A percentile compares a stretch with the other conserved stretches of the same genome.
Conservation (phyloP, 2,888 invertebrate species). For the Crematogaster levior region DNA sequence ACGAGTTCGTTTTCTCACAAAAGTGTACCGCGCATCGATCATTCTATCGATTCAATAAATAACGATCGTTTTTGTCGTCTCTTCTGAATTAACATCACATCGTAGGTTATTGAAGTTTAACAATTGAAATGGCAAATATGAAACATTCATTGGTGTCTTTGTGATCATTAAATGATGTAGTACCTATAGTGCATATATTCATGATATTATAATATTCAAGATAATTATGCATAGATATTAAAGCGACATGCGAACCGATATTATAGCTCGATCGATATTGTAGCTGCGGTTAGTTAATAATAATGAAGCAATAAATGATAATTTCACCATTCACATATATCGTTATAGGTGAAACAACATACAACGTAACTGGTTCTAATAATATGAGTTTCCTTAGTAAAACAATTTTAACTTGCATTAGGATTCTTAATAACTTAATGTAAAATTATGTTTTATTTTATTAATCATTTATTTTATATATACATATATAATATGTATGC, state of each 20-base stretch:
- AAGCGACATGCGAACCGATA: conserved; percentile 14
- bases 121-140: conserved; percentile 28
- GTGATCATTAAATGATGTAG: conserved; percentile 25
- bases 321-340: not conserved
- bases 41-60: not conserved
- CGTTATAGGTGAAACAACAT: not conserved
- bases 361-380: not conserved
- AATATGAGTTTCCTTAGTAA: not conserved
- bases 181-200: conserved; percentile 10
- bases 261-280: conserved; percentile 2
- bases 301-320: conserved; percentile 18
- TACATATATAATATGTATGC: too few relatives aligned
- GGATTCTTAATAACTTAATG: not conserved
- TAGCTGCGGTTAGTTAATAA: not conserved
- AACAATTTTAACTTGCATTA: not conserved
- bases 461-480: not conserved
- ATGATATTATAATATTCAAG: conserved; percentile 23
- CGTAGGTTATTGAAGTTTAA: conserved; percentile 17
- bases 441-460: not conserved
- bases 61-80: not conserved
- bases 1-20: not conserved
- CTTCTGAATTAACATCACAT: not conserved
- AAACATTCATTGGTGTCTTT: conserved; percentile 18
- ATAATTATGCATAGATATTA: conserved; percentile 30
- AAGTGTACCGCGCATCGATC: not conserved